Base-by-base conservation (phyloP, 2,797 vertebrate genomes). In the Sparidentex hasta region DNA sequence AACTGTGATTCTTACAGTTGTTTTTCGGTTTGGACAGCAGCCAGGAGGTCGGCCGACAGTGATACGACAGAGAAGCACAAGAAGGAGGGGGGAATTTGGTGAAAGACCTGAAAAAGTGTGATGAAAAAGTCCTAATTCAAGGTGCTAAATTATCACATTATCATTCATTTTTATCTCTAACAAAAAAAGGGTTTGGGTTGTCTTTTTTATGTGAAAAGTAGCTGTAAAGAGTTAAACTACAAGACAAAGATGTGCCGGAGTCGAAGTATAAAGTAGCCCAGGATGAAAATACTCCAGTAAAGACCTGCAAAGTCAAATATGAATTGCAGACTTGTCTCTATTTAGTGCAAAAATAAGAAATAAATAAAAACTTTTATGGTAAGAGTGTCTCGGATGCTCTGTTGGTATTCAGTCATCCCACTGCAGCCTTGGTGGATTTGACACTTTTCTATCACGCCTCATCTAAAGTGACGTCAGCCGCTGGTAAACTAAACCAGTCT, bases 401-500 rank as follows among this genome's bases (percentile, higher is more conserved):
- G 25, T 13, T 23, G 16, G 11, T 20, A 25, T 11, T 78, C 25
- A 25, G 47, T 16, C 20, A 33, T 61, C 4, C 56, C 16, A 46
- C 41, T 27, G 17, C 9, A 64, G 23, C 9, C 4, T 1, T 11
- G 23, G 38, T 14, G 50, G 27, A 65, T 14, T 33, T 67, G 8
- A 80, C 61, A 57, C 41, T 23, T 62, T 58, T 44, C 68, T 56
- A 56, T 68, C 52, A 27, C 62, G 71, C 41, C 17, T 83, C 50
- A 56, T 74, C 50, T 48, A 3, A 62, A 56, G 71, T 72, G 76
- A 82, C 12, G 29, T 77, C 76, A 82, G 3, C 43, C 41, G 33
- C 50, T n/a, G 1, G 74, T n/a, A 74, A 80, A 23, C 25, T 16
- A 3, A 47, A 68, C 64, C 58, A 41, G 50, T 54, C 79, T 61